Percentiles rank a stretch among this genome's conserved stretches.
Evolutionary conservation across 2,797 vertebrate species (phyloP).

Genomic region (Decapterus maruadsi): DNA sequence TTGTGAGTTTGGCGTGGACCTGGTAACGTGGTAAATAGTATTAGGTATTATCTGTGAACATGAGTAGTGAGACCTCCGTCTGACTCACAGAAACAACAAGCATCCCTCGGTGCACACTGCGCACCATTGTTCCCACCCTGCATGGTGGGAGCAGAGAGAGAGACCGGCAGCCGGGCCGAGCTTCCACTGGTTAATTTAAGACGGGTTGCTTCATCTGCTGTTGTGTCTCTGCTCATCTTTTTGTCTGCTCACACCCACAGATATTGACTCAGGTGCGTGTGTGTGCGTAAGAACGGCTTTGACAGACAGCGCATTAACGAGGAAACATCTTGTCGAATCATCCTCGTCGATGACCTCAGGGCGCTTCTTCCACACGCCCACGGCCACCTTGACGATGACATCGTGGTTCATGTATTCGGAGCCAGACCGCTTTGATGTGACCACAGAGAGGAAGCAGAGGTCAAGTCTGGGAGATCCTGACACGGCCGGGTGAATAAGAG

Average conservation of each 20-base stretch:
- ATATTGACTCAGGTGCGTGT: constrained; percentile 70
- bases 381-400: constrained; percentile 50
- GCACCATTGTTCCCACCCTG: constrained; percentile 38
- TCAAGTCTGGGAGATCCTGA: constrained; percentile 63
- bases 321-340: constrained; percentile 63
- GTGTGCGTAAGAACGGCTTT: constrained; percentile 24
- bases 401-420: constrained; percentile 33
- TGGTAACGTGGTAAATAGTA: constrained; percentile 63
- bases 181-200: constrained; percentile 9
- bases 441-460: constrained; percentile 66
- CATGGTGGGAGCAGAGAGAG: not conserved
- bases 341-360: constrained; percentile 56
- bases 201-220: constrained; percentile 43
- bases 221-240: constrained; percentile 54
- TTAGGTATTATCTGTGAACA: constrained; percentile 55
- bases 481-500: constrained; percentile 34
- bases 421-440: constrained; percentile 39
- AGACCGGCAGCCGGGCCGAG: not conserved
- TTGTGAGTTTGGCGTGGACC: constrained; percentile 42
- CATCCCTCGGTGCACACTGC: constrained; percentile 19
- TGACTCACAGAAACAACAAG: constrained; percentile 73
- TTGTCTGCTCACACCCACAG: constrained; percentile 51
- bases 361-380: constrained; percentile 37
- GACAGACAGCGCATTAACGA: constrained; percentile 20
- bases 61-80: constrained; percentile 10